Evolutionary conservation across 2,113 vertebrate genomes (phyloP).

Genomic region (Clinocottus analis): DNA sequence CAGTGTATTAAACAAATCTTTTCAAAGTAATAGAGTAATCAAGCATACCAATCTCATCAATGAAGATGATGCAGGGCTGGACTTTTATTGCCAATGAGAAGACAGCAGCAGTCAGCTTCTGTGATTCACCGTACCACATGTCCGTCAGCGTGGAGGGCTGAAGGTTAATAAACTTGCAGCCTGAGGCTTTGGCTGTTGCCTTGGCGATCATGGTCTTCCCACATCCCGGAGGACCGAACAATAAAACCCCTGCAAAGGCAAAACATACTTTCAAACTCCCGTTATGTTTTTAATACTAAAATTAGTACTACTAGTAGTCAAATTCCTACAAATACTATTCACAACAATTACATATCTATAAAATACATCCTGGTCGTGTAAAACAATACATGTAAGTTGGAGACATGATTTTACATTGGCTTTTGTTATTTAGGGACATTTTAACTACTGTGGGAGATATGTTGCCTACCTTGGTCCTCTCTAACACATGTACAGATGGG

Average conservation of each 20-base stretch:
- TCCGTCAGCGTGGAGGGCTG: constrained; percentile 86
- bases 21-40: not conserved
- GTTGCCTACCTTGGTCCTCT: not conserved
- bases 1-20: not conserved
- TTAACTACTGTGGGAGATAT: not conserved
- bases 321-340: no score
- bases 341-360: not conserved
- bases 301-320: not conserved
- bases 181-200: constrained; percentile 84
- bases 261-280: not conserved
- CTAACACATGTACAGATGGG: not conserved
- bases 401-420: not conserved
- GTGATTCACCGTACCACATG: constrained; percentile 88
- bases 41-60: constrained; percentile 86
- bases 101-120: constrained; percentile 86
- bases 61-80: constrained; percentile 87
- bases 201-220: constrained; percentile 88
- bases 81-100: constrained; percentile 87
- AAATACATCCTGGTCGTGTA: not conserved
- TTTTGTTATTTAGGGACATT: not conserved
- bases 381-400: not conserved
- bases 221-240: constrained; percentile 86
- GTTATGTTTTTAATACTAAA: not conserved
- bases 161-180: constrained; percentile 87
- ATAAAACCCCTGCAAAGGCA: constrained; percentile 79